Evolutionary conservation across 2,113 vertebrate genomes (phyloP), one percentile per base, ranked within the genome.

Genomic region (Craseonycteris thonglongyai): DNA sequence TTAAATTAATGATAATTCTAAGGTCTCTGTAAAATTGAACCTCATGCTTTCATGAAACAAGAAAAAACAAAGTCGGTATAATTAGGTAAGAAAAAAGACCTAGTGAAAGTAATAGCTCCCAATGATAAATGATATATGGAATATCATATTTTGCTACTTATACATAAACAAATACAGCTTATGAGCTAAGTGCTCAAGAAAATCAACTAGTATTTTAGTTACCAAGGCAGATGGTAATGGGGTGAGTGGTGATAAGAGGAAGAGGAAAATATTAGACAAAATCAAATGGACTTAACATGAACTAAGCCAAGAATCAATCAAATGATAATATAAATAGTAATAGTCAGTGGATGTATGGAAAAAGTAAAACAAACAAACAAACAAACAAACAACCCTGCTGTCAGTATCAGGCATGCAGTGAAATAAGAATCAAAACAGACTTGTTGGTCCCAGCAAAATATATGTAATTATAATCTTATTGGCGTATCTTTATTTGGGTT

Each of bases 1-100:
- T 68, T 30, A 58, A 68, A 75, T 87, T 92, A 91, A 91, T 80
- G 74, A 74, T 61, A 92, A 95, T 90, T 82, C 68, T 79, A 88
- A 86, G 59, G 24, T 74, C 21, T 3, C 28, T 86, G 0, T 66
- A 96, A 96, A 90, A 75, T 38, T 68, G 42, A 91, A 83, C 4
- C 28, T 83, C 14, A 40, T 40, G 21, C 8, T 81, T 97, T 95
- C 89, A 94, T 91, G 86, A 94, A 92, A 81, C 51, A 94, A 83
- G 63, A 89, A 69, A 66, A 95, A 93, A 91, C 82, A 30, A 88
- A 86, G 40, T 89, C 16, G n/a, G 30, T 86, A 83, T 89, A 87
- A 86, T 82, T 61, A 90, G 42, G 82, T 61, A 72, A 84, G 45
- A 88, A 76, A 81, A 78, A 96, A 94, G 56, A 72, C 16, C 30